Evolutionary conservation across 2,797 vertebrate species (phyloP), one percentile per base, ranked within the genome.

Genomic region (Chloroceryle amazona): DNA sequence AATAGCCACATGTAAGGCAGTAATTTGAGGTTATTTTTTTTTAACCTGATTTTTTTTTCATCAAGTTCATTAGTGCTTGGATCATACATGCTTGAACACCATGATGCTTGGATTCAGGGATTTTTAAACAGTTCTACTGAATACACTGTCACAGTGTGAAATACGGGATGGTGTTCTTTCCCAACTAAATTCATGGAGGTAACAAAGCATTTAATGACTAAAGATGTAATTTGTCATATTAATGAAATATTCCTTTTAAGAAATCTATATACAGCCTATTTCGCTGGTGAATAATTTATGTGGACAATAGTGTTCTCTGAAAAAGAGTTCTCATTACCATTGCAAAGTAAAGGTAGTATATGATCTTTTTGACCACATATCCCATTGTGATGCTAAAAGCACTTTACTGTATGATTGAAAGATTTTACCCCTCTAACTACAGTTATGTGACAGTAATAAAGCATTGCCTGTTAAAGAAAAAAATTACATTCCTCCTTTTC

Each of bases 231-330:
- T 96, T 91, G 47, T 94, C 91, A 88, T 94, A 70, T 81, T 91
- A 96, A 94, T 93, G 62, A 96, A 95, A 88, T 81, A 94, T 44
- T 65, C 37, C 42, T 91, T 95, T 95, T 83, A 55, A 95, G 81
- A 95, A 93, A 90, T 88, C 89, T 83, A 75, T 90, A 79, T 33
- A 35, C 25, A 70, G 39, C 39, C 58, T 73, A 15, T 81, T 91
- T 46, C 68, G n/a, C 25, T 92, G 58, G 17, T 96, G 76, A 90
- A 94, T 94, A 90, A 90, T 94, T 96, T 90, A 95, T 81, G 42
- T 0, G 0, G n/a, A 81, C 54, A 81, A 72, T 55, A 70, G 6
- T 5, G 25, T 31, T 96, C 44, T 82, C 62, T 83, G 62, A 78
- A 68, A 92, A 88, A 61, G 22, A 35, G 13, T 74, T 81, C 49